Evolutionary conservation across 2,888 invertebrate species (phyloP).

Genomic region (Aphodius granarius): DNA sequence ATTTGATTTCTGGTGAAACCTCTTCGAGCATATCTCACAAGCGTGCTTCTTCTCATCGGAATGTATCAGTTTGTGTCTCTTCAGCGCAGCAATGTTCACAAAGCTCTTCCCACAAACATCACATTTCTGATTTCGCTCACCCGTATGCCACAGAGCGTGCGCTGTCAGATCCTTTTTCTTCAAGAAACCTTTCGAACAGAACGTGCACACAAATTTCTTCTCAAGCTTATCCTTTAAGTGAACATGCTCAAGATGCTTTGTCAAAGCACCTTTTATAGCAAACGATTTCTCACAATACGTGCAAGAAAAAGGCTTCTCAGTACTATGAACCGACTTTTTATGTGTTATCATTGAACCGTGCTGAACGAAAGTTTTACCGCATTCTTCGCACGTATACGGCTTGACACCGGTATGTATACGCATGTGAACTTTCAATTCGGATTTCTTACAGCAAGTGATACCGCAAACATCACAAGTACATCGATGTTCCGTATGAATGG

Average conservation of each 20-base stretch:
- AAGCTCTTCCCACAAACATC: background rate
- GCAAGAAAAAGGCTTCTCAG: background rate
- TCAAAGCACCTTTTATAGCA: background rate
- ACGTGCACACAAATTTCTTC: background rate
- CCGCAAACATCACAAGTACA: constrained; percentile 5
- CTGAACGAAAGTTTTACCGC: constrained; percentile 2
- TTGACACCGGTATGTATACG: background rate
- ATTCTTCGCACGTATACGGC: constrained; percentile 2
- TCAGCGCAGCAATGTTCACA: background rate
- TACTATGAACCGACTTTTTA: background rate
- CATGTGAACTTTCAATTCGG: background rate
- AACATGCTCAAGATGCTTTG: background rate
- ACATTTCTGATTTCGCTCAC: background rate
- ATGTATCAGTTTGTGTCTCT: constrained; percentile 2
- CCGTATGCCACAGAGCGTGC: background rate
- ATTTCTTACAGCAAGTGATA: background rate
- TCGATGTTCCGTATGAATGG: background rate
- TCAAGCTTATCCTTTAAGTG: background rate
- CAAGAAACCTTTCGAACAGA: background rate
- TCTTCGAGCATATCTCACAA: background rate
- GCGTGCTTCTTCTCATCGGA: constrained; percentile 2
- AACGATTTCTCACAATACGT: constrained; percentile 1
- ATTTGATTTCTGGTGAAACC: constrained; percentile 4
- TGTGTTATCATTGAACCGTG: background rate
- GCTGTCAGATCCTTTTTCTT: background rate